phyloP scores from a whole-genome alignment of 2,888 invertebrate species.

The Cryptus armator region DNA sequence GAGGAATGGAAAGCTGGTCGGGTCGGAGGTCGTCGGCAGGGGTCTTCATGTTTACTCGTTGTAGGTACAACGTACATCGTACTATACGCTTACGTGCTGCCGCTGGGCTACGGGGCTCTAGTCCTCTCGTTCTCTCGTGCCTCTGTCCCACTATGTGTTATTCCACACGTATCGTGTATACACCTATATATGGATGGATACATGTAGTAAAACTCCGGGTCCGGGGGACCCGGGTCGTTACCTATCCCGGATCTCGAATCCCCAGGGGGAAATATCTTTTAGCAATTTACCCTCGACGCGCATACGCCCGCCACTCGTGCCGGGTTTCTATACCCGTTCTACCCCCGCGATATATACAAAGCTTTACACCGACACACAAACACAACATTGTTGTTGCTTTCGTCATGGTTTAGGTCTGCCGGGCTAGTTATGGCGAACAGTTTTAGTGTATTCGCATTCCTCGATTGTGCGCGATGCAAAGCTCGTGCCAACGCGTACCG shows the following conservation, averaged over 20 bases:
- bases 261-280: slow-evolving; percentile 80
- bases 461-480: slow-evolving; percentile 9
- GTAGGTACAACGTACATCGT: slow-evolving; percentile 43
- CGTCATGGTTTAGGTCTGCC: slow-evolving; percentile 71
- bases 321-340: slow-evolving; percentile 32
- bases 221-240: slow-evolving; percentile 72
- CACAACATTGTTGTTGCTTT: slow-evolving; percentile 68
- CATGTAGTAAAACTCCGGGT: slow-evolving; percentile 47
- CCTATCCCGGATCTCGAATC: slow-evolving; percentile 74
- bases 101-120: slow-evolving; percentile 48
- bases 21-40: slow-evolving; percentile 55
- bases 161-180: slow-evolving; percentile 69
- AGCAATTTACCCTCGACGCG: slow-evolving; percentile 75
- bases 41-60: slow-evolving; percentile 54
- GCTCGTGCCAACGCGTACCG: slow-evolving; percentile 71
- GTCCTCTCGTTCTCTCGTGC: slow-evolving; percentile 9
- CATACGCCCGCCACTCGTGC: slow-evolving; percentile 39
- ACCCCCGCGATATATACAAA: background rate
- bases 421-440: slow-evolving; percentile 41
- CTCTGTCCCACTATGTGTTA: slow-evolving; percentile 62
- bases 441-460: slow-evolving; percentile 8
- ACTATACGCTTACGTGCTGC: slow-evolving; percentile 52
- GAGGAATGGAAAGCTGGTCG: slow-evolving; percentile 56
- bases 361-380: slow-evolving; percentile 2
- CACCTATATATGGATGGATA: slow-evolving; percentile 15